phyloP scores from a whole-genome alignment of 2,797 vertebrate species.

The Ctenopoma kingsleyae region DNA sequence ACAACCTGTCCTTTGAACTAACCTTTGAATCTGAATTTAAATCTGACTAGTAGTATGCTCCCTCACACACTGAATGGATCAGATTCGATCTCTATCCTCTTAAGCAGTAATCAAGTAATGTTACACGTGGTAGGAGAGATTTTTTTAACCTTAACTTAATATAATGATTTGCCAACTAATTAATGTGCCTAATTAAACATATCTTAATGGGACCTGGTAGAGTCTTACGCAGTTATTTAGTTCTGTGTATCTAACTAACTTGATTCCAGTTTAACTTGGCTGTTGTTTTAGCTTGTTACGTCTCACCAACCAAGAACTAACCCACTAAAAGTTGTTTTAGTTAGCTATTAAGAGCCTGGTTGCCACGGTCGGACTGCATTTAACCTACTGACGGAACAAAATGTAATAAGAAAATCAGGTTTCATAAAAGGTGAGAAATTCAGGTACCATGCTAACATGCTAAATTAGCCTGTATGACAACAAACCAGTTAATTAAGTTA shows the following conservation, averaged over 20 bases:
- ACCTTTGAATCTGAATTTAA: neutral
- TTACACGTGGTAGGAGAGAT: slow-evolving; percentile 3
- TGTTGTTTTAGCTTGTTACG: slow-evolving; percentile 7
- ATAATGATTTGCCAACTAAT: neutral
- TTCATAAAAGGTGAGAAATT: neutral
- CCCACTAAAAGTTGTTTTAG: accelerated
- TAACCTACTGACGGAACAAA: neutral
- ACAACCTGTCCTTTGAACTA: neutral
- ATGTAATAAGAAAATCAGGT: neutral
- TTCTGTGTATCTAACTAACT: neutral
- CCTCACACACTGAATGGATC: slow-evolving; percentile 21
- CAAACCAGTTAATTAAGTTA: neutral
- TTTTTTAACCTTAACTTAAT: neutral
- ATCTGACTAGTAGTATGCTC: neutral
- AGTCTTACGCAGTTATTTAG: neutral
- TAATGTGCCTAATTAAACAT: neutral
- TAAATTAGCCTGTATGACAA: slow-evolving; percentile 33
- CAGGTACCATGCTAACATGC: slow-evolving; percentile 38
- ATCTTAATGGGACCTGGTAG: no score
- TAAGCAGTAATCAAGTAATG: neutral
- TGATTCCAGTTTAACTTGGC: slow-evolving; percentile 34
- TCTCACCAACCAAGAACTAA: neutral
- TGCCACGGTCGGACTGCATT: accelerated
- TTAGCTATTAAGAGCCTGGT: neutral
- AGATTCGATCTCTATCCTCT: slow-evolving; percentile 22